Evolutionary conservation across 2,113 vertebrate species (phyloP), one percentile per base, ranked within the genome.

Genomic region (Zapus hudsonius): DNA sequence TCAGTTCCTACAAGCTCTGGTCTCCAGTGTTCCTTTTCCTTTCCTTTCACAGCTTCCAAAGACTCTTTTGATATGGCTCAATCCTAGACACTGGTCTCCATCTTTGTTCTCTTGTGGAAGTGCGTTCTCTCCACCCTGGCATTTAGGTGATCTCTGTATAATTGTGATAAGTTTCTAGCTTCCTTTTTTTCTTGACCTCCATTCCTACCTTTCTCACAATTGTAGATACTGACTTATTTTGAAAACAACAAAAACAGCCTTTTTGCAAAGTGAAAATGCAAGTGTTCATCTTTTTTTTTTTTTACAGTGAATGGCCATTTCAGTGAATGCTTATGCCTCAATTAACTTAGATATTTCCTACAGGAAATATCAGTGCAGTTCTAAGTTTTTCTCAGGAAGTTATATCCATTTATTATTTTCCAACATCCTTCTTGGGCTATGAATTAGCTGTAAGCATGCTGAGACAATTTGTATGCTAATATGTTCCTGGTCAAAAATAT

Each of bases 341-440:
- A 94, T 96, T 95, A 96, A 84, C 91, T 93, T 81, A 82, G 95
- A 92, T 82, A 87, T 95, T 96, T 96, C 92, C 88, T 93, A 52
- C 36, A 93, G 94, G 94, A 96, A 96, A 95, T 91, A 93, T 94
- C 88, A 93, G 67, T 95, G 91, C 57, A 91, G 91, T 87, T 74
- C 33, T 87, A 63, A 92, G 59, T 93, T 75, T 92, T 89, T 94
- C 93, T 94, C 78, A 94, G 94, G 95, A 96, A 96, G 86, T 95
- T 93, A 91, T 96, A 87, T 66, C 57, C 80, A 95, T 63, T 96
- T 96, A 84, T 87, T 86, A 66, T 92, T 95, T 96, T 87, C 81
- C 81, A 82, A 27, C 25, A 72, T 95, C 69, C 29, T 89, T 86
- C 83, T 80, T n/a, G 44, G 47, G n/a, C 57, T 88, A 57, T 73